Evolutionary conservation across 2,888 invertebrate species (phyloP).

Genomic region (Doris montereyensis): DNA sequence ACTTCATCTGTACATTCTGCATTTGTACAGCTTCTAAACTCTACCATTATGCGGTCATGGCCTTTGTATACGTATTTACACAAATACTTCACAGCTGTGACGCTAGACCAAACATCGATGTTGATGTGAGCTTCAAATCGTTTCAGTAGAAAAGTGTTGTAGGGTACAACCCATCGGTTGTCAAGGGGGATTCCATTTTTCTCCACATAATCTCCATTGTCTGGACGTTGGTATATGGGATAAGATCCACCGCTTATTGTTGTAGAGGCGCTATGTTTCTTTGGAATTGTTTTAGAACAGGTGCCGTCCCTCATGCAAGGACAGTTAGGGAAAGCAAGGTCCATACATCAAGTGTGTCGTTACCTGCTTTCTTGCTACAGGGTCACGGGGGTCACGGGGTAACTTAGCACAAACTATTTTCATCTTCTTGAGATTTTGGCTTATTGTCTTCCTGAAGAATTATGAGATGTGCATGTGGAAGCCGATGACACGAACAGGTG

Average conservation of each 20-base stretch:
- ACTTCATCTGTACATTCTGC: too few species aligned
- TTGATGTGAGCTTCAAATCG: constrained; percentile 32
- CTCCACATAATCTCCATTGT: constrained; percentile 14
- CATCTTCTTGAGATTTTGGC: not conserved
- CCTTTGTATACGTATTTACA: constrained; percentile 42
- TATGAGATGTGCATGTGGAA: constrained; percentile 25
- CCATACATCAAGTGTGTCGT: constrained; percentile 36
- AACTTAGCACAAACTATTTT: constrained; percentile 26
- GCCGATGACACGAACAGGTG: constrained; percentile 27
- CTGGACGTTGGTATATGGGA: constrained; percentile 32
- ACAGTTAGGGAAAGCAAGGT: constrained; percentile 22
- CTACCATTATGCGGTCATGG: constrained; percentile 26
- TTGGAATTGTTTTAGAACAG: constrained; percentile 29
- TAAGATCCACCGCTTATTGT: constrained; percentile 14
- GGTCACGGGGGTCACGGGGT: constrained; percentile 8
- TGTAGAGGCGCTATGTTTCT: not conserved
- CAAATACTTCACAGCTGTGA: constrained; percentile 38
- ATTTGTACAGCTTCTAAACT: too few species aligned
- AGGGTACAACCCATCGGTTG: constrained; percentile 38
- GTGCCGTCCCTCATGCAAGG: constrained; percentile 33
- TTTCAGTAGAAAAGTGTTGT: constrained; percentile 33
- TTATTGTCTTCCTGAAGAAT: constrained; percentile 11
- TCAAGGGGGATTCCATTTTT: constrained; percentile 30
- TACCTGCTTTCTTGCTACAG: not conserved
- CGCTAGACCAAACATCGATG: constrained; percentile 33